Percentiles rank a stretch among this genome's conserved stretches.
Evolutionary conservation across 2,888 invertebrate species (phyloP).

Genomic region (Aquatica leii): DNA sequence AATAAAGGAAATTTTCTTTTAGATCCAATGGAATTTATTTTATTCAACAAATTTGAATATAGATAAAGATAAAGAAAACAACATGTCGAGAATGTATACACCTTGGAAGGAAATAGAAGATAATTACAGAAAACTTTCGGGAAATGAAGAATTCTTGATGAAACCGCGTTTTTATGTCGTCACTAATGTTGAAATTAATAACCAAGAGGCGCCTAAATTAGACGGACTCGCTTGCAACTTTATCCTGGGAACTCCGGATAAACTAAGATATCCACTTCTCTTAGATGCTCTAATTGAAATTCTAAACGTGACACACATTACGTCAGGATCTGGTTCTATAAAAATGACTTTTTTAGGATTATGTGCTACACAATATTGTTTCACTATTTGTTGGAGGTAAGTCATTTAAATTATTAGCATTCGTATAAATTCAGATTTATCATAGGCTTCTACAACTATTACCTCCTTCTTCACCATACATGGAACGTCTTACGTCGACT

Average conservation of each 20-base stretch:
- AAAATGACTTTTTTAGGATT: constrained; percentile 69
- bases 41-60: constrained; percentile 69
- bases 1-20: too few relatives aligned
- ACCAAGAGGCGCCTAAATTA: constrained; percentile 87
- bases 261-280: constrained; percentile 85
- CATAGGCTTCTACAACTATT: constrained; percentile 79
- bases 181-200: constrained; percentile 77
- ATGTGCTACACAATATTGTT: constrained; percentile 91
- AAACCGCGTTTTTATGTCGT: constrained; percentile 92
- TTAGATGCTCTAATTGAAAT: constrained; percentile 87
- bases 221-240: constrained; percentile 95
- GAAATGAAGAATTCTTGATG: constrained; percentile 74
- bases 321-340: constrained; percentile 56
- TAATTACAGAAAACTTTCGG: constrained; percentile 70
- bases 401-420: constrained; percentile 21
- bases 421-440: too few relatives aligned
- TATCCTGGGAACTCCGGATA: constrained; percentile 90
- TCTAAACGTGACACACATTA: constrained; percentile 80
- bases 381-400: constrained; percentile 84
- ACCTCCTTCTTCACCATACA: constrained; percentile 89
- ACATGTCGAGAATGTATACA: constrained; percentile 70
- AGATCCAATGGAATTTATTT: constrained; percentile 84
- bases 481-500: constrained; percentile 79
- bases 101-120: constrained; percentile 81
- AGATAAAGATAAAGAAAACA: constrained; percentile 66